Evolutionary conservation across 2,888 invertebrate species (phyloP).

Genomic region (Catocala sponsa): DNA sequence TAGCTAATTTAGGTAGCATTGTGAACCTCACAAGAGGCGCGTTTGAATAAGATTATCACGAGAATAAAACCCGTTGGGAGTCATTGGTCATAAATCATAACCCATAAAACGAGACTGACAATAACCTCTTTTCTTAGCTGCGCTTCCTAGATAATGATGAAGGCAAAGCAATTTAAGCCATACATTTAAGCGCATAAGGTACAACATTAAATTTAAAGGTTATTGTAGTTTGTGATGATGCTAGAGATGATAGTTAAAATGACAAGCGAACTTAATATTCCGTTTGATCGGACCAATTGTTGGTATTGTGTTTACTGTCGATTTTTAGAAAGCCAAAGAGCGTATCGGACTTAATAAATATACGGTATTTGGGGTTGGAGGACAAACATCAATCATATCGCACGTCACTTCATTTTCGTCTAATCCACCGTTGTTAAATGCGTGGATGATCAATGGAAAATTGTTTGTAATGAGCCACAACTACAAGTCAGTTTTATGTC

Average conservation of each 20-base stretch:
- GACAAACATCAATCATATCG: slow-evolving; percentile 81
- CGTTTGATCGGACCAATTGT: slow-evolving; percentile 88
- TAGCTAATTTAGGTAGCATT: slow-evolving; percentile 88
- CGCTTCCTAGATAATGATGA: slow-evolving; percentile 70
- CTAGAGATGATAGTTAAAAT: slow-evolving; percentile 81
- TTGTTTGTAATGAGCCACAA: slow-evolving; percentile 65
- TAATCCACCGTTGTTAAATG: slow-evolving; percentile 72
- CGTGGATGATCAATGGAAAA: slow-evolving; percentile 77
- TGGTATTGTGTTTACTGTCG: slow-evolving; percentile 82
- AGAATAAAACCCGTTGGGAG: slow-evolving; percentile 85
- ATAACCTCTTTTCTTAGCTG: slow-evolving; percentile 79
- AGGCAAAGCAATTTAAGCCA: slow-evolving; percentile 49
- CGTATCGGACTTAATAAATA: slow-evolving; percentile 65
- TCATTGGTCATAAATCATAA: slow-evolving; percentile 88
- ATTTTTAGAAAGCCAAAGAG: slow-evolving; percentile 80
- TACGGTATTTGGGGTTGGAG: slow-evolving; percentile 70
- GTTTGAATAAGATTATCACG: slow-evolving; percentile 86
- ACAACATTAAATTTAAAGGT: slow-evolving; percentile 38
- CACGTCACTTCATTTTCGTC: slow-evolving; percentile 72
- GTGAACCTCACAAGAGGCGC: slow-evolving; percentile 82
- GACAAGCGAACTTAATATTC: slow-evolving; percentile 88
- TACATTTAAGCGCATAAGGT: slow-evolving; percentile 38
- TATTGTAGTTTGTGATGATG: slow-evolving; percentile 58
- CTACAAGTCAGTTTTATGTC: slow-evolving; percentile 52
- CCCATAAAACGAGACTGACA: slow-evolving; percentile 87